Conservation (phyloP, 1,140 invertebrate genomes). For the Patella vulgata region DNA sequence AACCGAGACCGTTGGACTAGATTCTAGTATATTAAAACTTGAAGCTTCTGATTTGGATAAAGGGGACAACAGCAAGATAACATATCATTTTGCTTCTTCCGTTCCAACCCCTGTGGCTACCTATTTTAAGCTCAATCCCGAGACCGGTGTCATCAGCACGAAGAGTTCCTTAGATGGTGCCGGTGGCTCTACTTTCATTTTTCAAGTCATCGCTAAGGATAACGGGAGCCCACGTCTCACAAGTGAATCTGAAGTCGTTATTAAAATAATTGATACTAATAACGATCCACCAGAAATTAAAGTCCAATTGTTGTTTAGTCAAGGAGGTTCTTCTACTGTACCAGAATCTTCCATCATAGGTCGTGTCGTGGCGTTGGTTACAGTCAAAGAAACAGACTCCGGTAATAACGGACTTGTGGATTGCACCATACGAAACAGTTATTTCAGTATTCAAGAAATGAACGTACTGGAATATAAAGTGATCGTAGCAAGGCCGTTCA, state of each 20-base stretch:
- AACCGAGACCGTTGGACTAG: conserved; percentile 27
- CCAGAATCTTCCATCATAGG: conserved; percentile 51
- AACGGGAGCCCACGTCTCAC: conserved; percentile 24
- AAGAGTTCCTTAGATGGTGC: conserved; percentile 39
- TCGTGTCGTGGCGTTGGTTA: conserved; percentile 49
- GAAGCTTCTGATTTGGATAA: conserved; percentile 83
- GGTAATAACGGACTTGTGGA: conserved; percentile 47
- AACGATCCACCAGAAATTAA: conserved; percentile 57
- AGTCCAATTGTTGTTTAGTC: conserved; percentile 42
- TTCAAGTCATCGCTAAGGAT: too few relatives aligned
- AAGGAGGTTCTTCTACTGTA: conserved; percentile 15
- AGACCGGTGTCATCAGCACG: conserved; percentile 37
- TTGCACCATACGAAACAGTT: conserved; percentile 34
- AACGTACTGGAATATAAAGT: conserved; percentile 47
- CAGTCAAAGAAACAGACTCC: conserved; percentile 46
- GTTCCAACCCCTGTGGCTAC: too few relatives aligned
- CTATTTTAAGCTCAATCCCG: conserved; percentile 35
- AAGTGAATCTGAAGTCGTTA: conserved; percentile 43
- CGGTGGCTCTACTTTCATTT: too few relatives aligned
- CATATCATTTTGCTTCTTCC: conserved; percentile 86
- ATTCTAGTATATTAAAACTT: conserved; percentile 67
- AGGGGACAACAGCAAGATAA: conserved; percentile 81
- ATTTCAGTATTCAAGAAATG: conserved; percentile 41
- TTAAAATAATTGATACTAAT: conserved; percentile 57
- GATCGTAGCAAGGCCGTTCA: conserved; percentile 26